Evolutionary conservation across 2,888 invertebrate genomes (phyloP), one percentile per base, ranked within the genome.

Genomic region (Megamerina dolium): DNA sequence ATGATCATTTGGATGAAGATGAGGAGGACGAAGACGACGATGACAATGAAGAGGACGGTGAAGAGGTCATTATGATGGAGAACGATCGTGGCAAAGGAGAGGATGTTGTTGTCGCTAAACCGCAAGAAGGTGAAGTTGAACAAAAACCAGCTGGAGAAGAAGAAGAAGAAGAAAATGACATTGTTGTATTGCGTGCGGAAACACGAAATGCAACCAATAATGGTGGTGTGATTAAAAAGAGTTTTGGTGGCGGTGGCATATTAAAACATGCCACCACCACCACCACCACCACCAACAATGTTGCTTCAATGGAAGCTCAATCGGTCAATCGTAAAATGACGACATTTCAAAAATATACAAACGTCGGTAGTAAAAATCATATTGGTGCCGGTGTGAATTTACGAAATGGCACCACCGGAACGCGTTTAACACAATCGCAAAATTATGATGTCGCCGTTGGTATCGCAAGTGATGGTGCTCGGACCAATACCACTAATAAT

Each of bases 21-120:
- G 56, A 56, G 64, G 63, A 64, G 6, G 64, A 68, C 13, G 64
- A 64, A 30, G 63, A 60, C 10, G 63, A 59, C 1, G 56, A 58
- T 6, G 57, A 55, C 0, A 59, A 57, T 13, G 53, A 54, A 3
- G 38, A 42, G 6, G 48, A 35, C 17, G 42, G 39, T 20, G 49
- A 47, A 13, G 41, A 36, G 5, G 37, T 35, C 4, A 43, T 32
- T 33, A 12, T 36, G 29, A 36, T 43, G 13, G 26, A 33, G 10
- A 10, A 23, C 8, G 6, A 8, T 23, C 6, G 23, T 8, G 6
- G 6, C 8, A 23, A n/a, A 30, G 23, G 14, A 37, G 29, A 37
- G 13, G 16, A 16, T 14, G 16, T n/a, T 17, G 23, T 23, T 8
- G 23, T 23, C 6, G n/a, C 18, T 33, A 19, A 41, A 12, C 23